Conservation (phyloP, 2,888 invertebrate species). For the Lasius fuliginosus region DNA sequence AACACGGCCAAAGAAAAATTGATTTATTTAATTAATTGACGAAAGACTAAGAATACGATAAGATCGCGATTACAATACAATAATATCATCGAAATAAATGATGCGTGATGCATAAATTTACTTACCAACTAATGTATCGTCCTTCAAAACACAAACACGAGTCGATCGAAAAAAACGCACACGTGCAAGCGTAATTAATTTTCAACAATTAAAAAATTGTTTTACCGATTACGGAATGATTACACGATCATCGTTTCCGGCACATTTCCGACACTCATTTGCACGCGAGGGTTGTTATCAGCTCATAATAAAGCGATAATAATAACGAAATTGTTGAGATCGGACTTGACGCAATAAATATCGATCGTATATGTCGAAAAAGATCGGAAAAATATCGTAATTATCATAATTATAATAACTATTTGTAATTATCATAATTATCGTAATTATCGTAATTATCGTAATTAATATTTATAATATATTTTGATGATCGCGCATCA, state of each 20-base stretch:
- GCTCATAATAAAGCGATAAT: neutral
- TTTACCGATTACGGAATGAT: neutral
- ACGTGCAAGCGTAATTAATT: neutral
- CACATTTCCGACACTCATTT: neutral
- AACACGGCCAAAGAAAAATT: no score
- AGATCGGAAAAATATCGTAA: no score
- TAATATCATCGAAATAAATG: neutral
- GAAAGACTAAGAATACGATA: neutral
- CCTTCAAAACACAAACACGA: neutral
- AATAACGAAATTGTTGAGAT: neutral
- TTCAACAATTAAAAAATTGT: neutral
- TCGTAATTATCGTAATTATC: no score
- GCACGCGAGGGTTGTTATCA: neutral
- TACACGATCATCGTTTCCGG: neutral
- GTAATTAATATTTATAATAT: no score
- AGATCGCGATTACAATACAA: neutral
- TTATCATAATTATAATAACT: no score
- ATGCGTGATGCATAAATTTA: conserved; percentile 7
- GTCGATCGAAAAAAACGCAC: neutral
- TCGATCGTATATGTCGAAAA: neutral
- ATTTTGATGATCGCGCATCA: neutral
- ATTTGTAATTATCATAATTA: no score
- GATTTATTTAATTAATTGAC: neutral
- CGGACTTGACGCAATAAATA: neutral
- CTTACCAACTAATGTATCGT: neutral